Base-by-base conservation (phyloP, 2,888 invertebrate genomes). In the Athalia rosae region DNA sequence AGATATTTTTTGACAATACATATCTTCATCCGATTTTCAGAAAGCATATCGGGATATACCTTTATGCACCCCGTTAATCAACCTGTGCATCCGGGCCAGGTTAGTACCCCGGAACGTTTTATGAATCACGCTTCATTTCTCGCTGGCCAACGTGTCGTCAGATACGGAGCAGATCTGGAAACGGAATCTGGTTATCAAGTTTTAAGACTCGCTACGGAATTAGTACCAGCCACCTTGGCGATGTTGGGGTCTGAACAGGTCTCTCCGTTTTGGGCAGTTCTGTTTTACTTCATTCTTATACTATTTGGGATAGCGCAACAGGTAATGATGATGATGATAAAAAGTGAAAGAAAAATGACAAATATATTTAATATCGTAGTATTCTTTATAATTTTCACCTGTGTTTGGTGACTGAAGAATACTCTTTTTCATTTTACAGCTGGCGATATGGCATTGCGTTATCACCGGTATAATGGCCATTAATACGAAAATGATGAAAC, bases 381-480 rank as follows among this genome's bases (percentile, higher is more conserved):
- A 28, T 67, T 53, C 15, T 6, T n/a, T 6, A 11, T 8, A 53
- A 53, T n/a, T n/a, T 4, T 9, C 71, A 71, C 71, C 43, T 71
- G 71, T 58, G 58, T 71, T 56, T 53, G n/a, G 11, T 41, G 53
- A 71, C 50, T 45, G 58, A 43, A 41, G 63, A 59, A 59, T 61
- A 41, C 13, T 50, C n/a, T 76, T 62, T 13, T 28, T 62, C 28
- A 48, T 15, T 9, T 5, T 67, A 50, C 85, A 92, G 92, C 91
- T 97, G 83, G 97, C 96, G 0, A 95, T 97, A 86, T 97, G 97
- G 97, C 96, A 97, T 87, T 96, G 96, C 85, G 95, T 97, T 76
- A 95, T 97, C 79, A 95, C 96, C 28, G 96, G 96, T 3, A 92
- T 97, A 73, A 93, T 97, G 93, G 92, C 96, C 59, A 92, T 97